A percentile compares a stretch with the other conserved stretches of the same genome.
Conservation (phyloP, 2,113 vertebrate species). For the Neolamprologus tretocephalus region DNA sequence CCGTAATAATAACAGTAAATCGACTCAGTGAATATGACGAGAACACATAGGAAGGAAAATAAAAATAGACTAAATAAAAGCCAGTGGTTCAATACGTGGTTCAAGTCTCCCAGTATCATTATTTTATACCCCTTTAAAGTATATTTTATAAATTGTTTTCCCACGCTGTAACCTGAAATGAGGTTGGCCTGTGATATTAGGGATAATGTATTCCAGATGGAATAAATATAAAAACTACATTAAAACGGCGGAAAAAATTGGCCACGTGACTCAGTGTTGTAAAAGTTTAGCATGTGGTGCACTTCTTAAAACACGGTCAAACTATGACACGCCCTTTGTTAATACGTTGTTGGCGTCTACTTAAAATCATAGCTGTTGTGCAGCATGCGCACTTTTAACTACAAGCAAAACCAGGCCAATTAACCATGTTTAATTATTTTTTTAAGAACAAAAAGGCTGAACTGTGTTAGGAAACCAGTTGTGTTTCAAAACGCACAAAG, state of each 20-base stretch:
- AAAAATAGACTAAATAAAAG: not conserved
- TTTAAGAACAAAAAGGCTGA: not conserved
- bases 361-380: not conserved
- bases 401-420: not conserved
- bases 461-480: not conserved
- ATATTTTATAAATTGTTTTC: not conserved
- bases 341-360: not conserved
- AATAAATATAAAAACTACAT: not conserved
- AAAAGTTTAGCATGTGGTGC: not conserved
- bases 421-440: not conserved
- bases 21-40: not conserved
- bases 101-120: not conserved
- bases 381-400: not conserved
- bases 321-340: not conserved
- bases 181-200: not conserved
- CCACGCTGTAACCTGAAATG: not conserved
- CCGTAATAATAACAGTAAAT: not conserved
- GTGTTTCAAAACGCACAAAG: not conserved
- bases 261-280: not conserved
- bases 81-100: not conserved
- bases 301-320: not conserved
- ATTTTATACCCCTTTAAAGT: not conserved
- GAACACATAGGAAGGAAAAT: not conserved
- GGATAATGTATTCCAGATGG: not conserved
- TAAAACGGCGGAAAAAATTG: not conserved